Evolutionary conservation across 1,140 invertebrate genomes (phyloP).

Genomic region (Pentalonia nigronervosa): DNA sequence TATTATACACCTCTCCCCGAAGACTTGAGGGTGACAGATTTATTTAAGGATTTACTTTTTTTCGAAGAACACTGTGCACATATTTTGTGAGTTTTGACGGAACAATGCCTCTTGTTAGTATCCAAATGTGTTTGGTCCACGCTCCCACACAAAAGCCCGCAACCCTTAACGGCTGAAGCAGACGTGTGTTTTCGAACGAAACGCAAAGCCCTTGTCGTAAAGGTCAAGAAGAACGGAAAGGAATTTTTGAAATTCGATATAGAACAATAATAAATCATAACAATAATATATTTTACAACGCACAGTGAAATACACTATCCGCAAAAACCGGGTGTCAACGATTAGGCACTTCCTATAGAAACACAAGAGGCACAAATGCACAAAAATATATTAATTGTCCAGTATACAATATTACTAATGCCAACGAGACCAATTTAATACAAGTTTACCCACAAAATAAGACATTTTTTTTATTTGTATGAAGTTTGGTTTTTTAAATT

Average conservation of each 20-base stretch:
- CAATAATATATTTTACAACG: not conserved
- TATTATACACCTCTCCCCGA: not conserved
- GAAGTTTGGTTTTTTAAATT: not conserved
- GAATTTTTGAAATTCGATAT: not conserved
- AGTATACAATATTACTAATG: not conserved
- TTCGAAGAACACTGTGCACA: not conserved
- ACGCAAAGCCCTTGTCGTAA: not conserved
- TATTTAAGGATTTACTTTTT: constrained; percentile 11
- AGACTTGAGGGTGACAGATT: not conserved
- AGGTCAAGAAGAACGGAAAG: not conserved
- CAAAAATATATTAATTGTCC: not conserved
- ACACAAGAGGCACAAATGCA: not conserved
- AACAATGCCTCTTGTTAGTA: not conserved
- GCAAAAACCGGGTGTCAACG: not conserved
- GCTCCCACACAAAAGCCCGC: not conserved
- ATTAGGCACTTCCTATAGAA: not conserved
- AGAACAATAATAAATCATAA: not conserved
- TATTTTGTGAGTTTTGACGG: not conserved
- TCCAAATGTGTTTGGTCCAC: not conserved
- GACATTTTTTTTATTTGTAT: not conserved
- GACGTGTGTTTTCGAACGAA: not conserved
- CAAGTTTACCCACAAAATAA: not conserved
- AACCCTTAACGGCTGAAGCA: not conserved
- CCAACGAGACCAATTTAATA: not conserved
- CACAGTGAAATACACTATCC: not conserved